Base-by-base conservation (phyloP, 2,113 vertebrate species). In the Xyrauchen texanus region DNA sequence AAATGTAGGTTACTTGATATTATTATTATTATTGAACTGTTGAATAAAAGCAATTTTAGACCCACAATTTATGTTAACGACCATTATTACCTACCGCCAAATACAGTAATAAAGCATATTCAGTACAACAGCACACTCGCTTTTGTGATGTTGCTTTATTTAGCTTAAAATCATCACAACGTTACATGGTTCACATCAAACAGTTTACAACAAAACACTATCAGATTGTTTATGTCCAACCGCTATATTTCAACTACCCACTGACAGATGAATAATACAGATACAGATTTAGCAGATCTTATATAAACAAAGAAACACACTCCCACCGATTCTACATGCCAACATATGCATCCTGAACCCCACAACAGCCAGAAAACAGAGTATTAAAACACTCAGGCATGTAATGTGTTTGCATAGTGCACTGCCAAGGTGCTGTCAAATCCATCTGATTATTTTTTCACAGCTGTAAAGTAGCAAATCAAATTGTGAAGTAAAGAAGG, bases 401-500 rank as follows among this genome's bases (percentile, higher is more conserved):
- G 58, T 63, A 73, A 58, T 63, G 46, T 34, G 62, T 57, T 58
- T 80, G 15, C 53, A 45, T 13, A 47, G 16, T 10, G 15, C 46
- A 34, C 53, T 60, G 13, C 55, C 57, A 65, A n/a, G 13, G 1
- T 45, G 5, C 78, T 58, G 64, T 80, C 62, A 67, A 58, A 58
- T 73, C 11, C 47, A 65, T 57, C 15, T 64, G 3, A 11, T 72
- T 45, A 58, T 52, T 76, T 68, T 62, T 68, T 76, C 57, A 76
- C 76, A 55, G 12, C 58, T 69, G 47, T 69, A 76, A 81, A 75
- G 74, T 21, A 63, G 47, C 58, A 64, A 66, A 78, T 52, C 62
- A 76, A 73, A 76, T 61, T 52, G 72, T 70, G 65, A 52, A 64
- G 76, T 49, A 34, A 72, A 69, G 60, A 15, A 44, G 46, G 55